Percentiles rank a stretch among this genome's conserved stretches.
Evolutionary conservation across 2,113 vertebrate species (phyloP).

Genomic region (Tricholaema leucomelas): DNA sequence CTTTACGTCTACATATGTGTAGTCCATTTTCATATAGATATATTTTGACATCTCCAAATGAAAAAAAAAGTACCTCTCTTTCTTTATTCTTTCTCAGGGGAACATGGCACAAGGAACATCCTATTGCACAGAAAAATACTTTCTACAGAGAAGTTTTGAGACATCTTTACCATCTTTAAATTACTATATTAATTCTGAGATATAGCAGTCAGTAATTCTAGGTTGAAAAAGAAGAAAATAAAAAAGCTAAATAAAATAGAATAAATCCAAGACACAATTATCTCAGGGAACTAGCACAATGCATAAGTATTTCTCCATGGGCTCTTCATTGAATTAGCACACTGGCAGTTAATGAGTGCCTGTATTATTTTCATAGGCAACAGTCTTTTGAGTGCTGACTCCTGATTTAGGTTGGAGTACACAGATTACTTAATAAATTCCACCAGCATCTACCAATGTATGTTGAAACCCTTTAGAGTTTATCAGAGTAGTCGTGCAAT

Average conservation of each 20-base stretch:
- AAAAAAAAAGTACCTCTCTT: not conserved
- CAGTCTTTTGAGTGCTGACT: not conserved
- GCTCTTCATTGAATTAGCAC: not conserved
- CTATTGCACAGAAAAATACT: not conserved
- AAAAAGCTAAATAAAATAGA: not conserved
- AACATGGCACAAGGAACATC: not conserved
- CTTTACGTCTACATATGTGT: not conserved
- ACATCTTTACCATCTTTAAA: not conserved
- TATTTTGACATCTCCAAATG: not conserved
- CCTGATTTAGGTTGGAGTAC: not conserved
- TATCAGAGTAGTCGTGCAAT: not conserved
- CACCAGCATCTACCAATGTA: not conserved
- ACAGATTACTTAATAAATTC: not conserved
- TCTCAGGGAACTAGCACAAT: not conserved
- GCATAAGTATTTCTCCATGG: not conserved
- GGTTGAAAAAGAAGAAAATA: not conserved
- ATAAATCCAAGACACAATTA: not conserved
- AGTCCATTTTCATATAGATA: not conserved
- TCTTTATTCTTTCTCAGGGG: not conserved
- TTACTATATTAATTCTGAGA: not conserved
- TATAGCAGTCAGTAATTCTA: not conserved
- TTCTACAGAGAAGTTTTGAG: not conserved
- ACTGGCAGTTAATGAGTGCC: not conserved
- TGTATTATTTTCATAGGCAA: not conserved
- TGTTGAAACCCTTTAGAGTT: not conserved